Base-by-base conservation (phyloP, 2,113 vertebrate genomes). In the Talpa occidentalis region DNA sequence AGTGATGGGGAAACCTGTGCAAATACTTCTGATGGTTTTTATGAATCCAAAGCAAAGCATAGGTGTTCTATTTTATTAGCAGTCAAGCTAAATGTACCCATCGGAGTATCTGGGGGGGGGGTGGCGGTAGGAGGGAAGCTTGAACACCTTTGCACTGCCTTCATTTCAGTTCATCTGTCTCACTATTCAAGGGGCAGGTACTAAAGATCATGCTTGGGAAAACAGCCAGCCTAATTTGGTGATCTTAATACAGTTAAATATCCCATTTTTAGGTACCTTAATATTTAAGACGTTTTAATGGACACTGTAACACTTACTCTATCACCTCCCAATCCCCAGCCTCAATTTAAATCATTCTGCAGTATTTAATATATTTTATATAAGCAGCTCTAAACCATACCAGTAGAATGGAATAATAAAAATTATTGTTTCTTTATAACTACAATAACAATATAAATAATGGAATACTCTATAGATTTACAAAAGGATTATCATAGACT, bases 251-350 rank as follows among this genome's bases (percentile, higher is more conserved):
- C 0, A 40, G 76, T 93, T 83, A 90, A 91, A 64, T 60, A 93
- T 54, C 89, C 83, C 76, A 47, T 32, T 93, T 94, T 89, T 84
- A 73, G 94, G 54, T 44, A 54, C 49, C 44, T 92, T 87, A 54
- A 59, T 88, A 42, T 94, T 89, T 87, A 94, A 96, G 93, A 81
- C 40, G 84, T 85, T 93, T 96, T 93, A 92, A 80, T 87, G 72
- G 60, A 54, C 4, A 6, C 60, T 56, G 40, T 72, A 88, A 84
- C 52, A 83, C 74, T 88, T 90, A 76, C 30, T 95, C 90, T 83
- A 16, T 90, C 76, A 94, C 85, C 72, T 91, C 66, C 22, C 77
- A 69, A 32, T 92, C 56, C 56, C n/a, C 42, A 79, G 66, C 28
- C 66, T 77, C 77, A 40, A 47, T 77, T 96, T 93, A 88, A 91